Conservation (phyloP, 2,113 vertebrate genomes). For the Hucho hucho region DNA sequence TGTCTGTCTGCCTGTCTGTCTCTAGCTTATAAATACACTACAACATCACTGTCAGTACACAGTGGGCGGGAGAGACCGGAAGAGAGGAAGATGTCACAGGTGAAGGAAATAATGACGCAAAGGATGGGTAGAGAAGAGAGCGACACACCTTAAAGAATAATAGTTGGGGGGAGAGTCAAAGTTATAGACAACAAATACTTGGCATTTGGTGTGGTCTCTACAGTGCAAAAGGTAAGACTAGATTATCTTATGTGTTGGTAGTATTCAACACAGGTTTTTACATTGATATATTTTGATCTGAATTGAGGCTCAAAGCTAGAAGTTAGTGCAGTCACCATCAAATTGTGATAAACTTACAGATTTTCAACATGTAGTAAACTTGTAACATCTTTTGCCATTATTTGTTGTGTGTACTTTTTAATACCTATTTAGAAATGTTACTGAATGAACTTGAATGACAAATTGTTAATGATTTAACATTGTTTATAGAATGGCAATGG, state of each 20-base stretch:
- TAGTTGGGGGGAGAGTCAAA: conserved; percentile 16
- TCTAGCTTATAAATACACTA: conserved; percentile 15
- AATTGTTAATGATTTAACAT: not conserved
- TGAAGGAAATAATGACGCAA: conserved; percentile 65
- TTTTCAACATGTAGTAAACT: not conserved
- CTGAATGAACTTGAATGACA: not conserved
- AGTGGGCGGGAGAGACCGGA: conserved; percentile 43
- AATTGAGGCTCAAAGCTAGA: not conserved
- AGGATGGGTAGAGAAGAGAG: conserved; percentile 29
- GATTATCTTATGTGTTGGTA: not conserved
- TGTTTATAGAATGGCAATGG: conserved; percentile 45
- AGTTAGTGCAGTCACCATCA: not conserved
- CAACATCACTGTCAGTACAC: not conserved
- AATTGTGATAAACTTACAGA: not conserved
- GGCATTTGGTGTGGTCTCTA: not conserved
- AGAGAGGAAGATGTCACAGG: conserved; percentile 51
- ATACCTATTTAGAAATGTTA: not conserved
- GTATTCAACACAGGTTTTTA: not conserved
- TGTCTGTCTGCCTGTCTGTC: not conserved
- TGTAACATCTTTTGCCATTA: not conserved
- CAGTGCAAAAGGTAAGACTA: not conserved
- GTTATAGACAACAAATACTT: not conserved
- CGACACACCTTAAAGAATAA: conserved; percentile 37
- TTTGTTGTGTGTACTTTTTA: not conserved
- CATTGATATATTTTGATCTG: not conserved